Conservation (phyloP, 2,797 vertebrate species). For the Oreonectes daqikongensis region DNA sequence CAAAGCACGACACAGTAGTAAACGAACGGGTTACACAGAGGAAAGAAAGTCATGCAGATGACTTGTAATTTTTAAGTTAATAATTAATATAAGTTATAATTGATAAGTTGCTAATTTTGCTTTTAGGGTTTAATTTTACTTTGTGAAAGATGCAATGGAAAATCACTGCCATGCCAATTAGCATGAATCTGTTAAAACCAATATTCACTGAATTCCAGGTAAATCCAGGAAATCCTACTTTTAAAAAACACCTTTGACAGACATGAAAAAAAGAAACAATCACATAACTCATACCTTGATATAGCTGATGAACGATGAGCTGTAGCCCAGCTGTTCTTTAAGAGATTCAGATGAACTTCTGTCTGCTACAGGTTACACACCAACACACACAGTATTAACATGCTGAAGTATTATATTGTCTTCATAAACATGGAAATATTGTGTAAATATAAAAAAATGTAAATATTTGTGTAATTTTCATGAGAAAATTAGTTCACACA, state of each 20-base stretch:
- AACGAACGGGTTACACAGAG: not conserved
- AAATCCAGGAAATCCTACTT: not conserved
- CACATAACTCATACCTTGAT: constrained; percentile 79
- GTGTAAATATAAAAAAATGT: too few species aligned
- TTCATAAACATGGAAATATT: too few species aligned
- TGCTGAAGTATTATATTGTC: too few species aligned
- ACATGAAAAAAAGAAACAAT: constrained; percentile 4
- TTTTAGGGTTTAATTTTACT: too few species aligned
- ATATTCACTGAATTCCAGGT: not conserved
- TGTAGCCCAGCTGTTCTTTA: constrained; percentile 74
- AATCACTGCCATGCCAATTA: not conserved
- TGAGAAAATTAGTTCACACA: too few species aligned
- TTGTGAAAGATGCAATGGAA: not conserved
- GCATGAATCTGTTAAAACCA: not conserved
- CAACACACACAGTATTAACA: not conserved
- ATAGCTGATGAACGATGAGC: constrained; percentile 81
- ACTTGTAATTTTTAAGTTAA: too few species aligned
- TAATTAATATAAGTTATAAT: too few species aligned
- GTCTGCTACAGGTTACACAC: constrained; percentile 65
- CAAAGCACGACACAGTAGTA: not conserved
- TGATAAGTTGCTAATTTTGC: too few species aligned
- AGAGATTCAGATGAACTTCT: constrained; percentile 74
- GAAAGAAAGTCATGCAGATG: not conserved
- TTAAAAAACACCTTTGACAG: not conserved
- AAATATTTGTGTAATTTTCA: too few species aligned